phyloP scores from a whole-genome alignment of 2,113 vertebrate genomes.

The Spermophilus dauricus region DNA sequence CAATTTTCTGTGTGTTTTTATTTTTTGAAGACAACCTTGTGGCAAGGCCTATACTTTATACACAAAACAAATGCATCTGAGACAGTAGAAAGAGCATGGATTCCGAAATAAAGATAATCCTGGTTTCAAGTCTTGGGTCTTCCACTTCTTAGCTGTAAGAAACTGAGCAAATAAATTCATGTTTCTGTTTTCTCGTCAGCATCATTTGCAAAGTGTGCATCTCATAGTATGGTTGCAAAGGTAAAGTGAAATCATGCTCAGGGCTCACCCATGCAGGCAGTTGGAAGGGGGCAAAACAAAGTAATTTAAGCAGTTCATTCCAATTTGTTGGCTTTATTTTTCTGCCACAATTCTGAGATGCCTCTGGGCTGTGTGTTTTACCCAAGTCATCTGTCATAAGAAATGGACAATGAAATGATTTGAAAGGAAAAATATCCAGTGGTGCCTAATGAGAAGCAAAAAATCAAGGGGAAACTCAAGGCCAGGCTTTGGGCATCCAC shows the following conservation, averaged over 20 bases:
- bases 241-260: not conserved
- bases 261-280: not conserved
- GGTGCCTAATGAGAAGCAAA: too few relatives aligned
- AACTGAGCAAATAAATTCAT: accelerated
- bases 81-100: not conserved
- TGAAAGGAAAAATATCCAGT: too few relatives aligned
- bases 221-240: not conserved
- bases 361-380: too few relatives aligned
- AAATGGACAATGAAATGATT: too few relatives aligned
- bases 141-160: not conserved
- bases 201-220: not conserved
- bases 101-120: not conserved
- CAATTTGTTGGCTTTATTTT: not conserved
- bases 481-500: too few relatives aligned
- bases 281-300: not conserved
- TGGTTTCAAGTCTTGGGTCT: not conserved
- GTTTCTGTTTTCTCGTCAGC: not conserved
- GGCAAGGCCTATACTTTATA: not conserved
- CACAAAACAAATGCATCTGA: not conserved
- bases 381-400: too few relatives aligned
- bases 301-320: not conserved
- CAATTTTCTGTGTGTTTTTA: not conserved
- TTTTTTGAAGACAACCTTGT: conserved; percentile 24
- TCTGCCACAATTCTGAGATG: too few relatives aligned
- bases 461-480: too few relatives aligned